Conservation (phyloP, 2,888 invertebrate species). For the Epinotia nisella region DNA sequence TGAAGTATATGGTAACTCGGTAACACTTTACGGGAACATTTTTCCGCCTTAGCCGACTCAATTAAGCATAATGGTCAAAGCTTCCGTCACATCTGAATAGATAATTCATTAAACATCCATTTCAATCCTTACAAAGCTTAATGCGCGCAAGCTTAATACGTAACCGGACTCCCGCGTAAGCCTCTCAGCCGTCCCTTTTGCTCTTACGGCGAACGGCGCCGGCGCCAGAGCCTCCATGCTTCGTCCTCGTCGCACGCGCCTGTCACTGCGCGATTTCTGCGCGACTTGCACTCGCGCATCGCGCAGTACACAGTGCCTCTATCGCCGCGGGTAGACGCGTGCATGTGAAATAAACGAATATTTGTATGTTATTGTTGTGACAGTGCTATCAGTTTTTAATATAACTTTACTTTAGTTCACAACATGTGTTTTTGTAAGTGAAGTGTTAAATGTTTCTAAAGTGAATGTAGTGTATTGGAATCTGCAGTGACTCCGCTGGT, state of each 20-base stretch:
- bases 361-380: conserved; percentile 39
- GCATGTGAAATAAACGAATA: conserved; percentile 30
- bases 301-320: conserved; percentile 70
- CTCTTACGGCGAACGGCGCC: conserved; percentile 53
- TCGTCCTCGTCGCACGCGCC: conserved; percentile 71
- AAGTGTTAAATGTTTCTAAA: conserved; percentile 70
- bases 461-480: conserved; percentile 66
- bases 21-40: not conserved
- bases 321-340: conserved; percentile 69
- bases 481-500: conserved; percentile 67
- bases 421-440: conserved; percentile 52
- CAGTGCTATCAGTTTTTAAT: conserved; percentile 13
- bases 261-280: conserved; percentile 67
- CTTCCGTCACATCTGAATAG: conserved; percentile 38
- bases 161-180: conserved; percentile 81
- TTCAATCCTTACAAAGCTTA: conserved; percentile 60
- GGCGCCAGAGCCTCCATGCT: conserved; percentile 74
- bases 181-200: conserved; percentile 69
- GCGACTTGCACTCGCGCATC: conserved; percentile 62
- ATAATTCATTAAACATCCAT: conserved; percentile 33
- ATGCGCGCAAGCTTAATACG: conserved; percentile 68
- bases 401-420: not conserved
- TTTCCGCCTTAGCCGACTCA: conserved; percentile 12
- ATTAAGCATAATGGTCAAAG: conserved; percentile 13
- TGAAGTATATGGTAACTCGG: not conserved